Evolutionary conservation across 2,113 vertebrate genomes (phyloP).

Genomic region (Gnathonemus longibarbis): DNA sequence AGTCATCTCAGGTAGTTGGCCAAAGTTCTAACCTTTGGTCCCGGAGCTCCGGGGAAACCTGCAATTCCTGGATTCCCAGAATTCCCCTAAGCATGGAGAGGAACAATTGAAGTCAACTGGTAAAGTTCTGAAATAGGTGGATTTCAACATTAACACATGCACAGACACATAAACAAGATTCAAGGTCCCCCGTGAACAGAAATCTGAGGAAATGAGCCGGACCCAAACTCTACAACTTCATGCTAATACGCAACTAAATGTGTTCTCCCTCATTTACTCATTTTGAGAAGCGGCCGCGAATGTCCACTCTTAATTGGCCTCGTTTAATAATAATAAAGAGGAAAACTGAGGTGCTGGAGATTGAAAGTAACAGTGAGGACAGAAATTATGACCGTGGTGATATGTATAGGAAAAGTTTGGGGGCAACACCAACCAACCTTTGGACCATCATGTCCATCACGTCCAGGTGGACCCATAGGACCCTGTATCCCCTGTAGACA

Average conservation of each 20-base stretch:
- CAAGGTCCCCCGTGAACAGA: not conserved
- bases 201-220: not conserved
- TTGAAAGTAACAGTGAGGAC: not conserved
- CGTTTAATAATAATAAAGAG: not conserved
- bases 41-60: constrained; percentile 44
- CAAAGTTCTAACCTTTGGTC: constrained; percentile 46
- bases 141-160: not conserved
- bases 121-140: not conserved
- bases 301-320: not conserved
- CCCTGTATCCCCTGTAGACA: constrained; percentile 46
- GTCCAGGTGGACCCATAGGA: constrained; percentile 47
- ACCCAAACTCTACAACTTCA: not conserved
- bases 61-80: constrained; percentile 44
- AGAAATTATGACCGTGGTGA: not conserved
- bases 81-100: constrained; percentile 43
- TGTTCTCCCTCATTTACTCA: not conserved
- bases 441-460: constrained; percentile 49
- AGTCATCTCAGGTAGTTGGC: not conserved
- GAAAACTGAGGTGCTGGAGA: not conserved
- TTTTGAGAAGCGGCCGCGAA: not conserved
- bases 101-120: not conserved
- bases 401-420: constrained; percentile 39
- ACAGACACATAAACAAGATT: constrained; percentile 13
- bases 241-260: not conserved
- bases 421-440: constrained; percentile 52